Conservation (phyloP, 2,113 vertebrate species). For the Dromiciops gliroides region DNA sequence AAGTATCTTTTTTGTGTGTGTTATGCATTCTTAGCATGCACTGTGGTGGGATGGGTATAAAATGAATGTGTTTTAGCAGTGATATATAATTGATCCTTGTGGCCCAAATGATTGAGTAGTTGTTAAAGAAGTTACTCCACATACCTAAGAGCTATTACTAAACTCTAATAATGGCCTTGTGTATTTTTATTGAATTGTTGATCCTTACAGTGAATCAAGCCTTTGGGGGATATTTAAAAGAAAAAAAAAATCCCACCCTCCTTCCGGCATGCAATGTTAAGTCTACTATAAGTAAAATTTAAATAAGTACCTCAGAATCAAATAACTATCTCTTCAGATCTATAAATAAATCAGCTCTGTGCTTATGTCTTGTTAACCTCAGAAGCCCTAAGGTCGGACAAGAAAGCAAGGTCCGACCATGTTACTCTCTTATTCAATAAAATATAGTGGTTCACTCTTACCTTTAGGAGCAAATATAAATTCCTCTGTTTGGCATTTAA, state of each 20-base stretch:
- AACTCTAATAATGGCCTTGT: slow-evolving; percentile 54
- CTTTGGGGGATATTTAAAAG: slow-evolving; percentile 47
- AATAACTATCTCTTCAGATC: background rate
- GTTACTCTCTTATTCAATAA: background rate
- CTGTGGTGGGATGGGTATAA: slow-evolving; percentile 25
- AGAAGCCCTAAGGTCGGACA: background rate
- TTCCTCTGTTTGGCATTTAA: background rate
- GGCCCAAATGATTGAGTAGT: slow-evolving; percentile 63
- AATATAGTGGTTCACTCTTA: background rate
- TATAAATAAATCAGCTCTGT: background rate
- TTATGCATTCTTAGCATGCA: slow-evolving; percentile 71
- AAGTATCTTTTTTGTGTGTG: slow-evolving; percentile 71
- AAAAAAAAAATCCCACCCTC: slow-evolving; percentile 19
- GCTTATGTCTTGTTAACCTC: background rate
- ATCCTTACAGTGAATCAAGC: slow-evolving; percentile 42
- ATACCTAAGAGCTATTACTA: slow-evolving; percentile 33
- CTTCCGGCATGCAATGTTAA: background rate
- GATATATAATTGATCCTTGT: slow-evolving; percentile 71
- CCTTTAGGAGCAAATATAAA: background rate
- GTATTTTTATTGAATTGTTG: slow-evolving; percentile 63
- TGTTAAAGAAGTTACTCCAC: slow-evolving; percentile 62
- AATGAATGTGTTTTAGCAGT: slow-evolving; percentile 62
- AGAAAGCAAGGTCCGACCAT: background rate
- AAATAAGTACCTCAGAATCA: background rate
- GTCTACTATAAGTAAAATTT: background rate